phyloP scores from a whole-genome alignment of 2,888 invertebrate species.

The Frankliniella fusca region DNA sequence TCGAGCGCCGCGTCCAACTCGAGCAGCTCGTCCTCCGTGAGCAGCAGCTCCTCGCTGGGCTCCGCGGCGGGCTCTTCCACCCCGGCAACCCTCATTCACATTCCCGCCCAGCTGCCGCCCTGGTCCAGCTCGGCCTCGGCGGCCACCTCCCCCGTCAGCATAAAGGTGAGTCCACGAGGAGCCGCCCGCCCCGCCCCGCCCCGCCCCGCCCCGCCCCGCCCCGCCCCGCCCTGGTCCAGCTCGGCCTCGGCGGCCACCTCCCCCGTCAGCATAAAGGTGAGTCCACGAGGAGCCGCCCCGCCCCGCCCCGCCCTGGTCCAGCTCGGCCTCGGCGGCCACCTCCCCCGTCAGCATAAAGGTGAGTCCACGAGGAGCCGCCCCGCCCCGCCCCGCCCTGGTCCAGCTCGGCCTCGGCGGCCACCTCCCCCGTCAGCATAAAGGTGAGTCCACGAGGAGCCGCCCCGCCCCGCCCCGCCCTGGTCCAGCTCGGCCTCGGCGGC shows the following conservation, averaged over 20 bases:
- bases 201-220: slow-evolving; percentile 34
- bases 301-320: slow-evolving; percentile 33
- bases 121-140: slow-evolving; percentile 35
- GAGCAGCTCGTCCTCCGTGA: slow-evolving; percentile 6
- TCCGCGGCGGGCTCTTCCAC: not conserved
- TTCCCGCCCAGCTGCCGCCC: slow-evolving; percentile 31
- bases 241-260: not conserved
- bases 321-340: slow-evolving; percentile 17
- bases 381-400: too few species aligned
- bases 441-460: too few species aligned
- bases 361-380: too few species aligned
- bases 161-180: slow-evolving; percentile 35
- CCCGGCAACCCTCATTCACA: not conserved
- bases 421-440: too few species aligned
- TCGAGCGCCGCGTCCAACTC: slow-evolving; percentile 13
- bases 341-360: too few species aligned
- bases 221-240: slow-evolving; percentile 32
- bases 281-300: too few species aligned
- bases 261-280: too few species aligned
- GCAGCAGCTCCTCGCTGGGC: slow-evolving; percentile 14
- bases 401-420: slow-evolving; percentile 32
- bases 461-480: too few species aligned
- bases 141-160: slow-evolving; percentile 44
- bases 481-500: slow-evolving; percentile 32
- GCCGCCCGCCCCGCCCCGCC: not conserved